These are phyloP conservation scores for Esperia sulphurella DNA, from an alignment of 2,888 invertebrate genomes.

Conservation along the genomic window DNA sequence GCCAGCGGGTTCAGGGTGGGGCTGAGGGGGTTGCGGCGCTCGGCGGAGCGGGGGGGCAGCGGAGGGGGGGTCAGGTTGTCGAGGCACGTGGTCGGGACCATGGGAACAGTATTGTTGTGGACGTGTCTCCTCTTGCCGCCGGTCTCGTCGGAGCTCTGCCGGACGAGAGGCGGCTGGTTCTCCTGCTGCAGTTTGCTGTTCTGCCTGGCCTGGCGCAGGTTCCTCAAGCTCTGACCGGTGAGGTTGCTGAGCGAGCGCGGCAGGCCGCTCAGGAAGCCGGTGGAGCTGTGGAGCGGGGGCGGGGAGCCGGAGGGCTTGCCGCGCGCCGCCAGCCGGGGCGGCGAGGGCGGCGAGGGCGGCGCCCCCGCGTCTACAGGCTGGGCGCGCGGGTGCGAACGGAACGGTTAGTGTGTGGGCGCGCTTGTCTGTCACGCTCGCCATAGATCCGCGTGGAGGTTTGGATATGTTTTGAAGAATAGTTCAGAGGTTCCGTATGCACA, in stretches of 20 bases:
- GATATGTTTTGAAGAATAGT: too few relatives aligned
- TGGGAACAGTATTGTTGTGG: conserved; percentile 58
- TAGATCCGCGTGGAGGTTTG: too few relatives aligned
- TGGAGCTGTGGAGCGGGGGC: conserved; percentile 24
- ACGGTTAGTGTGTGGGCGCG: too few relatives aligned
- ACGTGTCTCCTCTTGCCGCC: conserved; percentile 36
- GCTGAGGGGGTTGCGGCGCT: conserved; percentile 40
- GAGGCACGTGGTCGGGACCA: conserved; percentile 64
- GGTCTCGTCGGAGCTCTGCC: conserved; percentile 55
- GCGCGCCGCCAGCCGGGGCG: conserved; percentile 4
- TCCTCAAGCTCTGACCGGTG: conserved; percentile 64
- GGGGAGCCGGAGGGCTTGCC: conserved; percentile 15
- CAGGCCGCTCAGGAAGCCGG: conserved; percentile 65
- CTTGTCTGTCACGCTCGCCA: too few relatives aligned
- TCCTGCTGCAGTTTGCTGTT: conserved; percentile 34
- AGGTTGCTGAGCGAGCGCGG: conserved; percentile 70
- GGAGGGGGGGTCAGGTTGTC: conserved; percentile 64
- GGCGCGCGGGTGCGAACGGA: too few relatives aligned
- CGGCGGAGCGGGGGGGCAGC: conserved; percentile 52
- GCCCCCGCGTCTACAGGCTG: too few relatives aligned
- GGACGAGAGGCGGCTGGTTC: conserved; percentile 24
- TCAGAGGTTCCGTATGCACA: too few relatives aligned
- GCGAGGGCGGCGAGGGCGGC: background rate
- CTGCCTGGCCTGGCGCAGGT: conserved; percentile 51
- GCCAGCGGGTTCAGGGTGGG: conserved; percentile 42